These are phyloP conservation scores for Hyperoplus immaculatus DNA, from an alignment of 2,797 vertebrate genomes.

Conservation along the genomic window DNA sequence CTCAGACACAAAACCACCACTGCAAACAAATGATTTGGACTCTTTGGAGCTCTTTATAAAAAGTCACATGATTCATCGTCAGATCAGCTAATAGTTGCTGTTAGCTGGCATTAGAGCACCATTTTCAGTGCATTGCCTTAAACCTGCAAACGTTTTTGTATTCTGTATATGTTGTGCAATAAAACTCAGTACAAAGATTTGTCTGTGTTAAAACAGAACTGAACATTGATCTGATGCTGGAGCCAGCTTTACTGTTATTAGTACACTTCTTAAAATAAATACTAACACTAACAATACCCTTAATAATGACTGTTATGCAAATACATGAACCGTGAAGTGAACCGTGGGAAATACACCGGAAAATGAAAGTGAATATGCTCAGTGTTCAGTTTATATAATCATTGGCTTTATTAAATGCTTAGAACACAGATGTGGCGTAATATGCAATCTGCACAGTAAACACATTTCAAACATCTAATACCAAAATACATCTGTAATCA, in stretches of 20 bases:
- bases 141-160: background rate
- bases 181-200: background rate
- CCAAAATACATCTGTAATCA: background rate
- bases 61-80: no score
- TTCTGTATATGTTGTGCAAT: no score
- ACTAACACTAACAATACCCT: background rate
- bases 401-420: background rate
- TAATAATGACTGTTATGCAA: background rate
- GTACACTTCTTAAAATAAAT: background rate
- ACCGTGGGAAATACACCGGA: background rate
- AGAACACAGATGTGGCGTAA: background rate
- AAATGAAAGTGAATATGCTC: background rate
- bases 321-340: background rate
- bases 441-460: background rate
- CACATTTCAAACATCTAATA: background rate
- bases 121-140: background rate
- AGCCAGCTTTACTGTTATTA: background rate
- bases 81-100: constrained; percentile 13
- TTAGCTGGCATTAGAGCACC: background rate
- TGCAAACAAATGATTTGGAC: background rate
- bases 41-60: background rate
- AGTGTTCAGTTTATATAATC: background rate
- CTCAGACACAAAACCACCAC: background rate
- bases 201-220: background rate
- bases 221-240: background rate